A percentile compares a stretch with the other conserved stretches of the same genome.
These are phyloP conservation scores for Diadumene lineata DNA, from an alignment of 92 coral and sea anemone genomes.

Conservation along the genomic window DNA sequence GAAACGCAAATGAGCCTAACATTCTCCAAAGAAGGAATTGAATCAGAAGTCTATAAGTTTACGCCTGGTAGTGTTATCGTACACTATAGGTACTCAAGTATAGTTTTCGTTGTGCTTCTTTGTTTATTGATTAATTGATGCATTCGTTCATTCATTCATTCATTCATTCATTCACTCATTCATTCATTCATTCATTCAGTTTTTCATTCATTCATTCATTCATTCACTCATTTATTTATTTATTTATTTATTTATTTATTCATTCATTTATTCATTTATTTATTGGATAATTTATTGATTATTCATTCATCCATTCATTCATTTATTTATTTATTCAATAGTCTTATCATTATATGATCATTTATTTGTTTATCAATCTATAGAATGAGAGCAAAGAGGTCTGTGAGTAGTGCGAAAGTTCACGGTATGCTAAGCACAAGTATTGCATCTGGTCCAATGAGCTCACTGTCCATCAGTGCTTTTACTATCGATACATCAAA, in stretches of 20 bases:
- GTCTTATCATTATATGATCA: background rate
- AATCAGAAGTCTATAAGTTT: background rate
- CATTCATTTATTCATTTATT: no score
- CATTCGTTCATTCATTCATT: no score
- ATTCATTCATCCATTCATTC: no score
- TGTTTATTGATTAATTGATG: no score
- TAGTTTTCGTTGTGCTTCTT: no score
- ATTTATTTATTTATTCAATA: no score
- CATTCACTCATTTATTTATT: no score
- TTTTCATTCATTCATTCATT: no score
- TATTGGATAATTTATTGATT: no score
- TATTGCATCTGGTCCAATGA: background rate
- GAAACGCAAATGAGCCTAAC: background rate
- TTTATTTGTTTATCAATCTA: background rate
- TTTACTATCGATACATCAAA: background rate
- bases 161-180: no score
- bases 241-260: no score
- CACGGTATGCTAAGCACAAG: background rate
- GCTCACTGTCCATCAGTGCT: background rate
- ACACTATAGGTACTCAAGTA: conserved; percentile 5
- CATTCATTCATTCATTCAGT: no score
- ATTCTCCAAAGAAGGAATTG: background rate
- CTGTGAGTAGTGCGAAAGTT: background rate
- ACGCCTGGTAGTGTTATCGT: background rate
- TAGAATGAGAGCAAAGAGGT: background rate